Base-by-base conservation (phyloP, 2,888 invertebrate genomes). In the Anticlea derivata region DNA sequence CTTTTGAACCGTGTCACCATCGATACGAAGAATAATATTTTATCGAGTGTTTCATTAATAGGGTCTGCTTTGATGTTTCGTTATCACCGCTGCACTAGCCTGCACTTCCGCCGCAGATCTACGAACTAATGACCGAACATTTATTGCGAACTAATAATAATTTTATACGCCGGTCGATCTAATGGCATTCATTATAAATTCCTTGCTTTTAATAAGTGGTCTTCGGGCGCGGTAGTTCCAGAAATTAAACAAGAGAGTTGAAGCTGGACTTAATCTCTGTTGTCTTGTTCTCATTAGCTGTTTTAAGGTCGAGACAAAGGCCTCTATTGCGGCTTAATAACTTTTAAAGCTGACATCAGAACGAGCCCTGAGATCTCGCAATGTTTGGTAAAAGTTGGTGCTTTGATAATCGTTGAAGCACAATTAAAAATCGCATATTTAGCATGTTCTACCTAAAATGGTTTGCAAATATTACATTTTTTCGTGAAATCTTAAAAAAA, bases 61-160 rank as follows among this genome's bases (percentile, higher is more conserved):
- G 51, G 8, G 13, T 20, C 20, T 23, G 13, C 45, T 48, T 48
- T 40, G 40, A 48, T 34, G 27, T 48, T 39, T 31, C 46, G 33
- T 27, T 41, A 46, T 47, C 46, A 38, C 30, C 7, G 41, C 11
- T 5, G 33, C 41, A 37, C 27, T 29, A n/a, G 2, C 2, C 13
- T 20, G 40, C 31, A 26, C 45, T 50, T 50, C 50, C 46, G 46
- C 34, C 40, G 26, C 34, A 34, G 37, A 11, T 17, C 43, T 5
- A 31, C 7, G n/a, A 30, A 12, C 3, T 38, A 46, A 35, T 29
- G 34, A 40, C 20, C 23, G 11, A 20, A 24, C 30, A 33, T 26
- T 38, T 26, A 50, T 38, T 39, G 45, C 50, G 7, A 35, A 46
- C 46, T 46, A 41, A 46, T 51, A 30, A 41, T 51, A 35, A 39